Evolutionary conservation across 2,888 invertebrate species (phyloP).

Genomic region (Calliphora vomitoria): DNA sequence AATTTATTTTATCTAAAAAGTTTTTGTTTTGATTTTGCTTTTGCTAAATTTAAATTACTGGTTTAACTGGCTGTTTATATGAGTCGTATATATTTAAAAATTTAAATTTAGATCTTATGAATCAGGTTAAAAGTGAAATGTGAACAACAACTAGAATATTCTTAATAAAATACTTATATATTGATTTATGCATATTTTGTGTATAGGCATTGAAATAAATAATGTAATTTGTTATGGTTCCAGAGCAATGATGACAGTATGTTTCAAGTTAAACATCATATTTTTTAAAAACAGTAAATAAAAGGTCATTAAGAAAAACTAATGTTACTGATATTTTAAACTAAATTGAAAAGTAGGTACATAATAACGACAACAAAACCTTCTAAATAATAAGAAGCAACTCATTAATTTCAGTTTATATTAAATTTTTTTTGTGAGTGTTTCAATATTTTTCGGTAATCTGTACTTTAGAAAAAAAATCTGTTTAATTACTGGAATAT

Average conservation of each 20-base stretch:
- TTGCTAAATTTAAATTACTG: conserved; percentile 34
- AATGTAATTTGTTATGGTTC: background rate
- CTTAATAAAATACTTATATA: background rate
- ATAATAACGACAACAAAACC: too few relatives aligned
- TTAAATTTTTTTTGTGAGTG: too few relatives aligned
- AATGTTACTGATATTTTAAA: too few relatives aligned
- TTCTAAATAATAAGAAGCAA: too few relatives aligned
- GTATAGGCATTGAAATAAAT: background rate
- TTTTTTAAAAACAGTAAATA: background rate
- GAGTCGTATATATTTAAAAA: background rate
- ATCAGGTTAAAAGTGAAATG: conserved; percentile 51
- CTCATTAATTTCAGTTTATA: too few relatives aligned
- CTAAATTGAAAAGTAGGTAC: too few relatives aligned
- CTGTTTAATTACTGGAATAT: too few relatives aligned
- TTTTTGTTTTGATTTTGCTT: background rate
- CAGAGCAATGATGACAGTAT: background rate
- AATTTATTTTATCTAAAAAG: conserved; percentile 21
- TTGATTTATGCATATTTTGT: background rate
- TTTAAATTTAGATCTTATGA: conserved; percentile 10
- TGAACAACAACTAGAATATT: conserved; percentile 28
- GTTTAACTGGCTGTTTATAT: conserved; percentile 28
- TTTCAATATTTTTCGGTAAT: too few relatives aligned
- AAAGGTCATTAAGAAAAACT: background rate
- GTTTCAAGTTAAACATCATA: background rate
- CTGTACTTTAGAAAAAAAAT: too few relatives aligned